Evolutionary conservation across 2,888 invertebrate species (phyloP), one percentile per base, ranked within the genome.

Genomic region (Cosmorhoe ocellata): DNA sequence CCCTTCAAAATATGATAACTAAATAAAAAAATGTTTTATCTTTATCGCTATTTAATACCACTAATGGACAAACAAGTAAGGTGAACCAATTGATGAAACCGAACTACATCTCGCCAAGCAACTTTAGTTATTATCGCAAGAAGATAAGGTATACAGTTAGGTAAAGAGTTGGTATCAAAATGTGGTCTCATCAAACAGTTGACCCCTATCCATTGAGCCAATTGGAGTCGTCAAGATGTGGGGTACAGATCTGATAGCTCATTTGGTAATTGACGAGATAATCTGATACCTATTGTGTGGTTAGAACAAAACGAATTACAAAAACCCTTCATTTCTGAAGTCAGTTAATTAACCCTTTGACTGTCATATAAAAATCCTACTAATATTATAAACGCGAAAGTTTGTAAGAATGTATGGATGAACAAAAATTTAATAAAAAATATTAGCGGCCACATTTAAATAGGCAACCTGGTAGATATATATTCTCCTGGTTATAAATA

Each of bases 181-280:
- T 58, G 56, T 60, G 50, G 58, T 57, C 37, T 63, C 57, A 65
- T 69, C 67, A 62, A 65, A 79, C 81, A 81, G 81, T 81, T 81
- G 78, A 76, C 79, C 80, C 78, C 67, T 71, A 80, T 74, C 69
- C 63, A 71, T 77, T 74, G 66, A 59, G 58, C 66, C 76, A 81
- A 81, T 80, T 79, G 76, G 67, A 66, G 66, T 65, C 67, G 71
- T 66, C 66, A 56, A 74, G 69, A 75, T 75, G 74, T 69, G 68
- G 74, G 74, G 71, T 67, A 61, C 69, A 61, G 74, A 77, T 58
- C 53, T 75, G 72, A 74, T 69, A 66, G 67, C 64, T 67, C 70
- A 75, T 78, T 78, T 79, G 68, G 67, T 71, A 71, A 47, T 45
- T 56, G 51, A 46, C 43, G 39, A 69, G 61, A 66, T 66, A 62